Base-by-base conservation (phyloP, 2,113 vertebrate genomes). In the Nothocercus julius region DNA sequence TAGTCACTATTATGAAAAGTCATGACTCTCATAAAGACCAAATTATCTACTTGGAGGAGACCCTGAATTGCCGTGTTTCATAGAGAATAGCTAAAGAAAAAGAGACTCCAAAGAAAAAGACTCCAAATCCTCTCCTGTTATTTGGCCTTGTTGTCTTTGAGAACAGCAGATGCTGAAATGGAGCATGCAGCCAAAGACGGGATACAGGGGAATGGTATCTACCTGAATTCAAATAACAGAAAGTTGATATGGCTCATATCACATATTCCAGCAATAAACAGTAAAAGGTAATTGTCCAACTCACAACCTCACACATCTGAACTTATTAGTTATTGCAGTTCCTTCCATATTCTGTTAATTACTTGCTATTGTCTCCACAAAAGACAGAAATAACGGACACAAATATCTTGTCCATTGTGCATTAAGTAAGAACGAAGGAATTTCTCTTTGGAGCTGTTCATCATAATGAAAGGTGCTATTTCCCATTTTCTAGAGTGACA, bases 311-410 rank as follows among this genome's bases (percentile, higher is more conserved):
- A 21, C 3, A 21, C 80, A 66, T 51, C 61, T 83, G 73, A 90
- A 76, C 14, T 11, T 34, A 74, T 67, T 80, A 84, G 16, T 30
- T 62, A 61, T 17, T 68, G 25, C 27, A 68, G 28, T 86, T 82
- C 18, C 20, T 90, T 68, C 40, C 9, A 9, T 53, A n/a, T 75
- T 90, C 87, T 92, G 11, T 92, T 63, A 86, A 88, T 95, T 93
- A 91, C 69, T 53, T 93, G 7, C 18, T 22, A 49, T 81, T 92
- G 42, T 88, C 66, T 78, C 0, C 3, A 11, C 34, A 75, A 12
- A 70, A 54, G 34, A 72, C 85, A 77, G 15, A 78, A 85, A 76
- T 13, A 89, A 49, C 17, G 72, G n/a, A 54, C 69, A 56, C 82
- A 92, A 92, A 92, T 40, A 80, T 24, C n/a, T 7, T 45, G 32